Evolutionary conservation across 2,113 vertebrate genomes (phyloP).

Genomic region (Pachypanchax playfairii): DNA sequence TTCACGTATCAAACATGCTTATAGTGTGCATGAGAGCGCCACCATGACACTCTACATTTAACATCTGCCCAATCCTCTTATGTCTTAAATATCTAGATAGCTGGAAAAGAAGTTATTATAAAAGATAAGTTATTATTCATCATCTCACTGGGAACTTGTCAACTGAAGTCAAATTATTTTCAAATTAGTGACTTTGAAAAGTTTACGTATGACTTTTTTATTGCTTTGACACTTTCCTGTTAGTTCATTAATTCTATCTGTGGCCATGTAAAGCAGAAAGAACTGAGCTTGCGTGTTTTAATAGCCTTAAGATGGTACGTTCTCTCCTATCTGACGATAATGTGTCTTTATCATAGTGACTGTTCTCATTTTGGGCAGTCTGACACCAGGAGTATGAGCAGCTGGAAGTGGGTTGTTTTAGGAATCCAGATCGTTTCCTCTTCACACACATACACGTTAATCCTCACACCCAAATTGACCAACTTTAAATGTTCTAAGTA

Average conservation of each 20-base stretch:
- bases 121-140: not conserved
- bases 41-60: too few relatives aligned
- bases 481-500: constrained; percentile 75
- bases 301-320: constrained; percentile 66
- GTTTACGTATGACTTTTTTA: constrained; percentile 56
- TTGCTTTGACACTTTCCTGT: constrained; percentile 59
- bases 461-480: constrained; percentile 56
- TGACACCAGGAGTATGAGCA: constrained; percentile 48
- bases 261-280: constrained; percentile 62
- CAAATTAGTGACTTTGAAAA: constrained; percentile 48
- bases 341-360: constrained; percentile 72
- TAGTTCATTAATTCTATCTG: constrained; percentile 70
- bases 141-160: constrained; percentile 20
- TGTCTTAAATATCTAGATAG: not conserved
- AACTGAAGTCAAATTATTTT: constrained; percentile 50
- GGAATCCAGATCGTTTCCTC: constrained; percentile 60
- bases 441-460: constrained; percentile 25
- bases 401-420: constrained; percentile 29
- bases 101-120: constrained; percentile 15
- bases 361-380: constrained; percentile 70
- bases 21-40: too few relatives aligned
- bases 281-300: constrained; percentile 69
- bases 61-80: too few relatives aligned
- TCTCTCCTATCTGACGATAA: constrained; percentile 66
- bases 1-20: too few relatives aligned